phyloP scores from a whole-genome alignment of 2,113 vertebrate genomes.

The Hydropotes inermis region DNA sequence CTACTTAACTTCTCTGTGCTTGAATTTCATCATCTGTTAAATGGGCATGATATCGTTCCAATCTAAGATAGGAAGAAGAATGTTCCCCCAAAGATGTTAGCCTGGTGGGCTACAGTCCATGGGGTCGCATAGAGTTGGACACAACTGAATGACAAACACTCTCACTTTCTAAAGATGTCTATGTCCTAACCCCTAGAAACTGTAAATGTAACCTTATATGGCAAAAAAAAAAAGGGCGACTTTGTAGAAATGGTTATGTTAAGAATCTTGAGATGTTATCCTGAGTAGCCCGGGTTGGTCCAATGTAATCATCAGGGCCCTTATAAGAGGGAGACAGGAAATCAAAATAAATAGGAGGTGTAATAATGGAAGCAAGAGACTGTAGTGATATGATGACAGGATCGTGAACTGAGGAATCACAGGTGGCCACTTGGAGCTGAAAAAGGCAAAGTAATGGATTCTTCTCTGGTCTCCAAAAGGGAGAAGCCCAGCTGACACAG shows the following conservation, averaged over 20 bases:
- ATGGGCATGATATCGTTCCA: not conserved
- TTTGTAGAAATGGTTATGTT: not conserved
- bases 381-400: not conserved
- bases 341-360: not conserved
- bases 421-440: not conserved
- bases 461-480: not conserved
- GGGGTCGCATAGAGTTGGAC: not conserved
- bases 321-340: not conserved
- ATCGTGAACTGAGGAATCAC: not conserved
- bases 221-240: not conserved
- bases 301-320: not conserved
- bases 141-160: not conserved
- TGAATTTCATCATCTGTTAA: not conserved
- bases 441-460: not conserved
- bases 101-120: not conserved
- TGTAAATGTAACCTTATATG: not conserved
- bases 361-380: not conserved
- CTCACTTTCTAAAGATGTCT: not conserved
- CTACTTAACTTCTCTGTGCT: not conserved
- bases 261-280: not conserved
- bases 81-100: not conserved
- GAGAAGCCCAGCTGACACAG: not conserved
- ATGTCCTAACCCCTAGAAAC: not conserved
- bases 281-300: not conserved
- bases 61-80: not conserved